Evolutionary conservation across 2,888 invertebrate species (phyloP).

Genomic region (Cheilosia pagana): DNA sequence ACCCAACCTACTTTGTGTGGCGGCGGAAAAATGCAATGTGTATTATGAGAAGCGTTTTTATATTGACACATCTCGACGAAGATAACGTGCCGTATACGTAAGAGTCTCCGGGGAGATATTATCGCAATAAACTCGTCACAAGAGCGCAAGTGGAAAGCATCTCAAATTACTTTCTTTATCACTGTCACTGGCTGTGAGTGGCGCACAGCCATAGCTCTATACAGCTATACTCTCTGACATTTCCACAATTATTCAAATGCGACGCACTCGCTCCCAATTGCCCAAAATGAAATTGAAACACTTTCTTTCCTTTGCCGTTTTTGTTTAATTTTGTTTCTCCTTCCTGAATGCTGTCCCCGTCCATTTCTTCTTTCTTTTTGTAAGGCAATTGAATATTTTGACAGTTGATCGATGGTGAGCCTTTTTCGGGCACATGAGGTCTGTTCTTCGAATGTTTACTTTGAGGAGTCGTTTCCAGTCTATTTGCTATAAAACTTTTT

Average conservation of each 20-base stretch:
- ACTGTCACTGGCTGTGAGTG: slow-evolving; percentile 73
- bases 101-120: slow-evolving; percentile 71
- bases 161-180: slow-evolving; percentile 76
- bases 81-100: slow-evolving; percentile 50
- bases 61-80: slow-evolving; percentile 70
- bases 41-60: slow-evolving; percentile 62
- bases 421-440: slow-evolving; percentile 65
- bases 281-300: slow-evolving; percentile 72
- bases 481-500: slow-evolving; percentile 70
- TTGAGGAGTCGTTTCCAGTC: slow-evolving; percentile 52
- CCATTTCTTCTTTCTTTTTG: slow-evolving; percentile 4
- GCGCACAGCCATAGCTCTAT: slow-evolving; percentile 51
- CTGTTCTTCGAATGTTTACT: slow-evolving; percentile 57
- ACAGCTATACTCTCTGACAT: slow-evolving; percentile 62
- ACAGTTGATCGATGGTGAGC: slow-evolving; percentile 72
- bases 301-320: slow-evolving; percentile 60
- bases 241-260: slow-evolving; percentile 71
- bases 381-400: slow-evolving; percentile 62
- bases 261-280: slow-evolving; percentile 64
- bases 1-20: slow-evolving; percentile 17
- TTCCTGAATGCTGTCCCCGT: not conserved
- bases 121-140: slow-evolving; percentile 70
- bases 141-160: slow-evolving; percentile 70
- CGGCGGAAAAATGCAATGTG: slow-evolving; percentile 61
- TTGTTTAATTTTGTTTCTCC: slow-evolving; percentile 57